These are phyloP conservation scores for Epinephelus coioides DNA, from an alignment of 2,797 vertebrate genomes.

Conservation along the genomic window DNA sequence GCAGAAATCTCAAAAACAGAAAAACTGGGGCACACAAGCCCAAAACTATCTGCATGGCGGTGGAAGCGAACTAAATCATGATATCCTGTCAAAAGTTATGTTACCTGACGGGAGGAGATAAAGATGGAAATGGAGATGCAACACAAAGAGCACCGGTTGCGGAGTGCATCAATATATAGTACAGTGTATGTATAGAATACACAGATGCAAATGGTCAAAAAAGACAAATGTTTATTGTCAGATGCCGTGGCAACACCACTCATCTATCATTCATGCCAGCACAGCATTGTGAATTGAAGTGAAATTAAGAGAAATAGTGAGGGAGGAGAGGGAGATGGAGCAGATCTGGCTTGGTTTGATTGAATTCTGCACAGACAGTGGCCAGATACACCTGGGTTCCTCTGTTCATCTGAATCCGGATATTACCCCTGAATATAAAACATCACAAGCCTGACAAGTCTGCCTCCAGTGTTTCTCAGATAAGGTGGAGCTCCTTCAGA, in stretches of 20 bases:
- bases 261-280: conserved; percentile 60
- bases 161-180: conserved; percentile 14
- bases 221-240: conserved; percentile 50
- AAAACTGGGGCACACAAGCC: neutral
- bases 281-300: conserved; percentile 60
- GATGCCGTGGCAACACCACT: conserved; percentile 28
- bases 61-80: conserved; percentile 10
- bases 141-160: conserved; percentile 13
- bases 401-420: conserved; percentile 73
- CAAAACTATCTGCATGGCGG: neutral
- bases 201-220: conserved; percentile 37
- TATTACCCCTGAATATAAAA: conserved; percentile 79
- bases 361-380: conserved; percentile 74
- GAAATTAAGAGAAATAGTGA: conserved; percentile 72
- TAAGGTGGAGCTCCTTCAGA: conserved; percentile 59
- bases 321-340: conserved; percentile 48
- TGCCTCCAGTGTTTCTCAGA: conserved; percentile 55
- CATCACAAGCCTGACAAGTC: conserved; percentile 64
- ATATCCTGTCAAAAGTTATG: conserved; percentile 36
- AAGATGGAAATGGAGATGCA: conserved; percentile 36
- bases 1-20: neutral
- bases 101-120: conserved; percentile 23
- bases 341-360: conserved; percentile 73
- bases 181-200: neutral
- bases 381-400: conserved; percentile 79